Base-by-base conservation (phyloP, 92 coral and sea anemone species). In the Palythoa heliodiscus region DNA sequence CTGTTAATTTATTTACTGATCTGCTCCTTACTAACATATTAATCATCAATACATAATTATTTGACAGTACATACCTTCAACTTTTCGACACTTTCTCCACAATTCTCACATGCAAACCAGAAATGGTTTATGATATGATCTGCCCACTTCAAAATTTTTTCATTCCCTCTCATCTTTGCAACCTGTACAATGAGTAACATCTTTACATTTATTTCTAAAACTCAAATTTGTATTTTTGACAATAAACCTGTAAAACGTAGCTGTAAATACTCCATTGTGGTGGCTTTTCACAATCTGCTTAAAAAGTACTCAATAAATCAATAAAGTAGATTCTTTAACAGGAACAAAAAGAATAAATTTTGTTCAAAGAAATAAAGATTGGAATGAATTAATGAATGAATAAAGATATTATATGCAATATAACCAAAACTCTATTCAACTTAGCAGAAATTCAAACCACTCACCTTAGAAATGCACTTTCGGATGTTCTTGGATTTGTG, bases 401-500 rank as follows among this genome's bases (percentile, higher is more conserved):
- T 24, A 11, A 47, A 19, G 68, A 2, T 17, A 22, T 7, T n/a
- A 13, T 38, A 17, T 12, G 23, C 25, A 60, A 12, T 24, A 58
- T 19, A 55, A 61, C 38, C 40, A 24, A 19, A 24, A 17, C 1
- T 3, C 40, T 25, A 1, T 8, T 13, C 54, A 10, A 78, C 2
- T 16, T n/a, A 78, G n/a, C n/a, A n/a, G n/a, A 61, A 54, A 23
- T 16, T 24, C 10, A 58, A 55, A 40, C 54, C 2, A 23, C 70
- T 19, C 43, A 81, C 85, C 85, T 81, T 29, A 4, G 74, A 52
- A 22, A 81, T 24, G 66, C 85, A 81, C 23, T 81, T 81, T 24
- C 85, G 29, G 20, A 81, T 81, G 73, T 81, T 81, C 40, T 81
- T 81, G 61, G 85, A 52, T 50, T 81, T 81, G 55, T 81, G 85